These are phyloP conservation scores for Engystomops pustulosus DNA, from an alignment of 2,113 vertebrate genomes.

Conservation along the genomic window DNA sequence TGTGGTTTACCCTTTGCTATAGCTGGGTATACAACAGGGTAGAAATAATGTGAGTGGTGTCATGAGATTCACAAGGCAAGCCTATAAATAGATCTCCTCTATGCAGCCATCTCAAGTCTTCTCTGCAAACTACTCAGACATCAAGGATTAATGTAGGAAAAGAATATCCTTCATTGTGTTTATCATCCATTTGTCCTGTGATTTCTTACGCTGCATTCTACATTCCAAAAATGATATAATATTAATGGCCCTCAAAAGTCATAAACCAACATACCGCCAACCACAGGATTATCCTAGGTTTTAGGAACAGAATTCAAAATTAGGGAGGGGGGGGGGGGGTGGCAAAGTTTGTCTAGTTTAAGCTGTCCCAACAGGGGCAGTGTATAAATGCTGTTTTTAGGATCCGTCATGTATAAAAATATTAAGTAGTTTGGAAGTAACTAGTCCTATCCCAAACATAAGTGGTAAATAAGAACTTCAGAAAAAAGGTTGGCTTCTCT, in stretches of 20 bases:
- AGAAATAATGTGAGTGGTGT: not conserved
- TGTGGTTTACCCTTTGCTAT: slow-evolving; percentile 19
- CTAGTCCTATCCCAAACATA: too few species aligned
- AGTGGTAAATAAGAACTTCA: too few species aligned
- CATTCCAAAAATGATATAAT: not conserved
- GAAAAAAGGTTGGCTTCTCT: too few species aligned
- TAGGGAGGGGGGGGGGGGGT: too few species aligned
- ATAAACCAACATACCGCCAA: not conserved
- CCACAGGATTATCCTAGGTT: not conserved
- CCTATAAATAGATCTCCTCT: slow-evolving; percentile 20
- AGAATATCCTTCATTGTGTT: not conserved
- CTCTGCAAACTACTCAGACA: slow-evolving; percentile 2
- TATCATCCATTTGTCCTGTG: not conserved
- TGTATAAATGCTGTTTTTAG: too few species aligned
- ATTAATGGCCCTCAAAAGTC: not conserved
- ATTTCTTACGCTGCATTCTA: not conserved
- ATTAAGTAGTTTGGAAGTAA: too few species aligned
- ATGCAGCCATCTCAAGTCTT: slow-evolving; percentile 6
- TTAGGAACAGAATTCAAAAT: too few species aligned
- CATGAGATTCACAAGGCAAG: slow-evolving; percentile 23
- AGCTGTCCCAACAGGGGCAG: too few species aligned
- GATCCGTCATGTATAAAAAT: too few species aligned
- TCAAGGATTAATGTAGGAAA: not conserved
- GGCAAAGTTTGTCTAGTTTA: too few species aligned
- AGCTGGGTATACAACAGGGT: not conserved